Evolutionary conservation across 2,797 vertebrate genomes (phyloP), one percentile per base, ranked within the genome.

Genomic region (Notolepis coatsorum): DNA sequence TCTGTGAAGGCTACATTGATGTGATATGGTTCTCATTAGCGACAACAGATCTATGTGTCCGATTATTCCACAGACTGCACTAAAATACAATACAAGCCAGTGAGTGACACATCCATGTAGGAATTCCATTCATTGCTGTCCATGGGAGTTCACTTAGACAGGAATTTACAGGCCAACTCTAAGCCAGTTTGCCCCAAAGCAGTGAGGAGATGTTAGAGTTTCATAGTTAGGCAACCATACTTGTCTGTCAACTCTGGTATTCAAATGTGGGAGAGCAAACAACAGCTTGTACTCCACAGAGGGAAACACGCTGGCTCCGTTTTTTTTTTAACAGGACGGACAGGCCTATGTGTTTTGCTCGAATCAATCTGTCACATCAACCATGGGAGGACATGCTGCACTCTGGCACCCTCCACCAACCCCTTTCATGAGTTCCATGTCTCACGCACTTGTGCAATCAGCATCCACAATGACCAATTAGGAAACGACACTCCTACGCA

Each of bases 101-200:
- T 61, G 64, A 70, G 74, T 79, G 81, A 84, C 73, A 78, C 71
- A 70, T 73, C 59, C 63, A 61, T 17, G 51, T 48, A 55, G 65
- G 77, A 81, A 91, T 91, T 88, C 88, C 84, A 84, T 68, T 81
- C 84, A 88, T 82, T 63, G 65, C 73, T 81, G 68, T 69, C 67
- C 58, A 79, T 20, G 61, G n/a, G 39, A 73, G 75, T 71, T 88
- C 81, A 86, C 75, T 82, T 61, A 84, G 76, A 82, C 78, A 77
- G 79, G 82, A 92, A 88, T 88, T 84, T 83, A 81, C 82, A 79
- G 80, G 59, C 67, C 62, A 69, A 55, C 73, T 73, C 27, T 0
- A 27, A 75, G 60, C 65, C 46, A 60, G 47, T 82, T 69, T 73
- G 61, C 59, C 76, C 73, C 77, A 59, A n/a, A 73, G 77, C 77